Conservation (phyloP, 2,888 invertebrate genomes). For the Drosophila flavopinicola region DNA sequence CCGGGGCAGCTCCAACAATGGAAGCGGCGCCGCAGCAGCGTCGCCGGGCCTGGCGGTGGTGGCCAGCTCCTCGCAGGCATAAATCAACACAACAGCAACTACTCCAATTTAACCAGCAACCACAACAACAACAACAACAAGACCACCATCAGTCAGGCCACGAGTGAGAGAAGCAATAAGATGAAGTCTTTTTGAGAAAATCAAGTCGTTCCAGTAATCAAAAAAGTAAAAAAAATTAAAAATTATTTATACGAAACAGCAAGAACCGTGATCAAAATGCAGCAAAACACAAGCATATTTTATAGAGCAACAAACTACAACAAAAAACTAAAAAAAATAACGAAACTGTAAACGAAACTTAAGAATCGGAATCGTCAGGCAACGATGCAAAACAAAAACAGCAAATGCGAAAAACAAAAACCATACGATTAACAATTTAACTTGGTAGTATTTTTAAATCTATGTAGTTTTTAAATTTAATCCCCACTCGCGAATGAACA, state of each 20-base stretch:
- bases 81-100: slow-evolving; percentile 20
- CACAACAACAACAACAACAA: slow-evolving; percentile 39
- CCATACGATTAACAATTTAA: slow-evolving; percentile 48
- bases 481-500: slow-evolving; percentile 47
- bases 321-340: slow-evolving; percentile 46
- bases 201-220: slow-evolving; percentile 79
- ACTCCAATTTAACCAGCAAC: slow-evolving; percentile 16
- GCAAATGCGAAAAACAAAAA: slow-evolving; percentile 23
- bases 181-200: slow-evolving; percentile 55
- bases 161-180: slow-evolving; percentile 59
- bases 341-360: slow-evolving; percentile 55
- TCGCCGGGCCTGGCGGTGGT: slow-evolving; percentile 28
- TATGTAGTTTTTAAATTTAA: slow-evolving; percentile 60
- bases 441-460: slow-evolving; percentile 69
- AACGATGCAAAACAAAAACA: slow-evolving; percentile 67
- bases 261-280: slow-evolving; percentile 78
- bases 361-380: slow-evolving; percentile 66
- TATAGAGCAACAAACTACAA: slow-evolving; percentile 63
- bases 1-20: slow-evolving; percentile 32
- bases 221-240: slow-evolving; percentile 37
- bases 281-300: slow-evolving; percentile 66
- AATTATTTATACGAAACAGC: slow-evolving; percentile 63
- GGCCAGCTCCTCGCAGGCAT: slow-evolving; percentile 47
- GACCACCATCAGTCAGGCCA: slow-evolving; percentile 49
- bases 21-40: slow-evolving; percentile 30